phyloP scores from a whole-genome alignment of 2,113 vertebrate genomes.

The Zapornia atra region DNA sequence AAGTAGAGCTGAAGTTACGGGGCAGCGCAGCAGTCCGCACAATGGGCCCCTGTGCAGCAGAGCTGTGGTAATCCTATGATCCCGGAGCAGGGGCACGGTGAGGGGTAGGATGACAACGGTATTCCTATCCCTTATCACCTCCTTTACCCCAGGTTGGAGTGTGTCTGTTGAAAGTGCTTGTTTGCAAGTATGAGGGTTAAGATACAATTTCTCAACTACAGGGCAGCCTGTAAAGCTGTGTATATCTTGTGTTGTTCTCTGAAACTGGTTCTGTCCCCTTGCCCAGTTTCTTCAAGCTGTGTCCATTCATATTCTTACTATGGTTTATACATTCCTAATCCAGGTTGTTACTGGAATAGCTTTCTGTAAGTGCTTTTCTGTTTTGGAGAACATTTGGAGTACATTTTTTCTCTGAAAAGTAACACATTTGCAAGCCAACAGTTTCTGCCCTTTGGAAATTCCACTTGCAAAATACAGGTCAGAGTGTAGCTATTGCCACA shows the following conservation, averaged over 20 bases:
- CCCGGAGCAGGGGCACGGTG: neutral
- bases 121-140: neutral
- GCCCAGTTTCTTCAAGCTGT: neutral
- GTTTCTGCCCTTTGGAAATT: neutral
- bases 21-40: neutral
- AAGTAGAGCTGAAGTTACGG: neutral
- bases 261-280: neutral
- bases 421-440: neutral
- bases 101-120: neutral
- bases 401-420: neutral
- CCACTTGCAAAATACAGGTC: neutral
- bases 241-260: neutral
- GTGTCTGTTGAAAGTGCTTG: neutral
- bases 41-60: neutral
- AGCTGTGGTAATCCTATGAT: neutral
- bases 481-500: neutral
- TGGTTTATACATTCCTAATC: neutral
- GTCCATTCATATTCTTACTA: neutral
- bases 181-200: neutral
- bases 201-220: neutral
- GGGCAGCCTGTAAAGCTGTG: neutral
- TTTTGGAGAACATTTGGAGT: neutral
- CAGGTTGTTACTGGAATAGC: neutral
- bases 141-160: neutral
- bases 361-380: neutral